These are phyloP conservation scores for Polypterus bichir DNA, from an alignment of 2,113 vertebrate genomes.

Conservation along the genomic window DNA sequence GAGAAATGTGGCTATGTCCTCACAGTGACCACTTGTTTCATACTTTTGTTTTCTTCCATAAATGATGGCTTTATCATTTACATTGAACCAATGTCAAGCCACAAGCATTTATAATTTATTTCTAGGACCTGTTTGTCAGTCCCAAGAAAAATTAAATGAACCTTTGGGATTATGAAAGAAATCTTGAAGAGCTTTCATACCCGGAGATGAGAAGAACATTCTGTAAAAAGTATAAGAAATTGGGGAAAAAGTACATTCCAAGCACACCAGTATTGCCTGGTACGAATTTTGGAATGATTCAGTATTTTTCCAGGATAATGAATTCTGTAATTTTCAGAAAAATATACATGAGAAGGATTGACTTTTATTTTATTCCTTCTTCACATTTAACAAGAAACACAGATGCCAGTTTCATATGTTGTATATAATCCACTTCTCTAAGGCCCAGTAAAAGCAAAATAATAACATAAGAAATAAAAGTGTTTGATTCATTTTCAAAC, in stretches of 20 bases:
- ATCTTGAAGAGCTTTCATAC: slow-evolving; percentile 3
- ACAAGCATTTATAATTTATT: slow-evolving; percentile 6
- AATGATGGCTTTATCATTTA: slow-evolving; percentile 3
- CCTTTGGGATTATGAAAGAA: slow-evolving; percentile 5
- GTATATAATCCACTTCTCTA: too few species aligned
- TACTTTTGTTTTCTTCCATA: background rate
- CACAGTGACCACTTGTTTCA: background rate
- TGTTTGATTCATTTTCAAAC: too few species aligned
- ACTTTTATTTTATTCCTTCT: background rate
- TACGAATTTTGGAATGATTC: background rate
- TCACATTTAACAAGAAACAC: background rate
- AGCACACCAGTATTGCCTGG: background rate
- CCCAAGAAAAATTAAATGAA: slow-evolving; percentile 6
- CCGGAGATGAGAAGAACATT: slow-evolving; percentile 8
- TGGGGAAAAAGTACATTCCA: background rate
- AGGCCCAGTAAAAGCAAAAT: too few species aligned
- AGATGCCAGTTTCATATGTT: background rate
- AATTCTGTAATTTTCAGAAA: background rate
- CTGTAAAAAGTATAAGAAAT: background rate
- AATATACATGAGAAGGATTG: background rate
- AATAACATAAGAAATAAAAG: too few species aligned
- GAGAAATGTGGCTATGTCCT: slow-evolving; percentile 2
- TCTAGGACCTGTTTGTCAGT: slow-evolving; percentile 9
- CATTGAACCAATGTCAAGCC: slow-evolving; percentile 11
- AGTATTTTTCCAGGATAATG: background rate